Percentiles rank a stretch among this genome's conserved stretches.
Evolutionary conservation across 2,797 vertebrate genomes (phyloP).

Genomic region (Zenarchopterus dispar): DNA sequence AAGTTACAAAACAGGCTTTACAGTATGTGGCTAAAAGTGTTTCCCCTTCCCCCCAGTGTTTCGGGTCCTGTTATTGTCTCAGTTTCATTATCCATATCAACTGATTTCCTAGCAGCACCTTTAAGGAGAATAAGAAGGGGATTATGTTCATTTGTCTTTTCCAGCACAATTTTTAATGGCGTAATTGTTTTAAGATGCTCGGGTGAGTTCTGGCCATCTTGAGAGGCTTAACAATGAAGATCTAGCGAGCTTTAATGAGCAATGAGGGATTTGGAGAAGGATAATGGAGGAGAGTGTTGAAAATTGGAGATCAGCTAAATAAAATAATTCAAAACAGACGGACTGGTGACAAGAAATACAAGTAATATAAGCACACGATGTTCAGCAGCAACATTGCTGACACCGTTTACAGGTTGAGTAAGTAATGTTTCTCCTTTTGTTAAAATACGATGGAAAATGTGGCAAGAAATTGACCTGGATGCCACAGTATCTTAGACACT

Average conservation of each 20-base stretch:
- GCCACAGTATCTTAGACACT: too few relatives aligned
- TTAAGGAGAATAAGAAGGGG: not conserved
- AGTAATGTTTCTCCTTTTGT: too few relatives aligned
- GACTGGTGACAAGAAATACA: too few relatives aligned
- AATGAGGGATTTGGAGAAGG: constrained; percentile 27
- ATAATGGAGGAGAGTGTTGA: constrained; percentile 16
- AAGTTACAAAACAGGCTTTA: constrained; percentile 52
- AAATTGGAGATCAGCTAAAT: constrained; percentile 11
- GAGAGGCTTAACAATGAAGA: constrained; percentile 26
- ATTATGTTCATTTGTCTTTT: constrained; percentile 35
- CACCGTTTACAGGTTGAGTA: too few relatives aligned
- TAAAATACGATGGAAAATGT: too few relatives aligned
- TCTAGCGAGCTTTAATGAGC: not conserved
- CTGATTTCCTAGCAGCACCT: constrained; percentile 34
- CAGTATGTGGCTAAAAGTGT: constrained; percentile 20
- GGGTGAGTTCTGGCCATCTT: constrained; percentile 41
- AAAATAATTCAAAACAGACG: too few relatives aligned
- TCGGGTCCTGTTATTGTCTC: constrained; percentile 23
- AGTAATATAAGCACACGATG: too few relatives aligned
- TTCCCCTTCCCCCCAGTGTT: constrained; percentile 25
- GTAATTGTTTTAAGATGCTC: constrained; percentile 66
- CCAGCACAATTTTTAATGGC: constrained; percentile 41
- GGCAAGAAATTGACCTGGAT: too few relatives aligned
- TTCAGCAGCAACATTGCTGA: too few relatives aligned
- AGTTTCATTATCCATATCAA: constrained; percentile 26